Evolutionary conservation across 2,797 vertebrate species (phyloP), one percentile per base, ranked within the genome.

Genomic region (Clarias fuscus): DNA sequence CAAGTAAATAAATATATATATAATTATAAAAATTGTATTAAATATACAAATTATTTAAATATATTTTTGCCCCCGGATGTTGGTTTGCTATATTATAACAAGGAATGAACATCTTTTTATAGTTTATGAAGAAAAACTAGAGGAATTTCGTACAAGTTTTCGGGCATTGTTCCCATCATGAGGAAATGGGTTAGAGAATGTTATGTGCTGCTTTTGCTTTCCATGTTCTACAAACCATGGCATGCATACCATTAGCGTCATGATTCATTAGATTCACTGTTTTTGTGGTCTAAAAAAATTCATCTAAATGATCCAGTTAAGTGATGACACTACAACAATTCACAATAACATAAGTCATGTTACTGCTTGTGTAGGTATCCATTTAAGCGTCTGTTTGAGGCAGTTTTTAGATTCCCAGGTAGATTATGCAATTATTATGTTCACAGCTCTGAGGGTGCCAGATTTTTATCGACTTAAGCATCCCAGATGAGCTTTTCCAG

Each of bases 141-240:
- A 14, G 40, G 40, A 48, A 43, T 73, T 48, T 40, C 14, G 5
- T 30, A 11, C 7, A 33, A 13, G 18, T 24, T 62, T 62, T 59
- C 15, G 24, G 24, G 30, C 20, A 14, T 79, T 7, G 58, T 33
- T 64, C 11, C n/a, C 22, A 43, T 64, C 22, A 22, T 43, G 64
- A 64, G 22, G 53, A 7, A 11, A 61, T 62, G 56, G 5, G 18
- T 14, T 37, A 40, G 56, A 62, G 6, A 14, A 33, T 4, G 20
- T 79, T 62, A 71, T 37, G 58, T 62, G 77, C 30, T 79, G 77
- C 58, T 37, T 62, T 14, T 43, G 10, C 77, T 64, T 43, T 80
- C 77, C 77, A 43, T 64, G 59, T 80, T 62, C 56, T 59, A 15
- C 22, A 27, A 22, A 61, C 18, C 58, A 61, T 22, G 33, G 77